Conservation (phyloP, 2,888 invertebrate genomes). For the Microctonus aethiopoides region DNA sequence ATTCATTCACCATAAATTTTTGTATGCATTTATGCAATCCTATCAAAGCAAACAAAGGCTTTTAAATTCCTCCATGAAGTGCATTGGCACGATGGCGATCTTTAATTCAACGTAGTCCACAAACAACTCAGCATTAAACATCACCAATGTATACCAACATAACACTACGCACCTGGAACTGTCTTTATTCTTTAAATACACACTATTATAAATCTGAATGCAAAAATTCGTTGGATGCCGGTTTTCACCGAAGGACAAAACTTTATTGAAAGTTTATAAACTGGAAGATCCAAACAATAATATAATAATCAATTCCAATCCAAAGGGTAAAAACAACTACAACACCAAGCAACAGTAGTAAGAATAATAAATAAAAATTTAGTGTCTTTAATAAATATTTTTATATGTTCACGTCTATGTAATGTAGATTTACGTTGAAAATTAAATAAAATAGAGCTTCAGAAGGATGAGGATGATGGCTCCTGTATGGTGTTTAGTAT, state of each 20-base stretch:
- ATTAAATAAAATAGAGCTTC: not conserved
- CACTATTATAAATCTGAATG: not conserved
- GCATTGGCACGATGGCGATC: not conserved
- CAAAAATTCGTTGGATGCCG: not conserved
- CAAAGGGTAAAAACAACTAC: too few relatives aligned
- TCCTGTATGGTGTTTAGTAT: not conserved
- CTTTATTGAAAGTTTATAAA: too few relatives aligned
- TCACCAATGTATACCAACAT: not conserved
- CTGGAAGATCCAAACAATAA: too few relatives aligned
- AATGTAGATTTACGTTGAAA: not conserved
- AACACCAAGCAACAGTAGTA: too few relatives aligned
- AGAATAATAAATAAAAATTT: too few relatives aligned
- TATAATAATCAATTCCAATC: too few relatives aligned
- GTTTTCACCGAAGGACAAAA: not conserved
- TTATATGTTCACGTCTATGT: too few relatives aligned
- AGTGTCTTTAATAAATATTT: too few relatives aligned
- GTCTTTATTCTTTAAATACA: not conserved
- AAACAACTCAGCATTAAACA: not conserved
- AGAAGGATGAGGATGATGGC: not conserved
- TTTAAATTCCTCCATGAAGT: not conserved
- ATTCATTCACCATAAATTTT: too few relatives aligned
- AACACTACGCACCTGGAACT: not conserved
- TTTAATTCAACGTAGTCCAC: not conserved
- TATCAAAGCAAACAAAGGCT: not conserved
- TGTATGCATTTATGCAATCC: too few relatives aligned